These are phyloP conservation scores for Gila orcuttii DNA, from an alignment of 2,113 vertebrate genomes.

Conservation along the genomic window DNA sequence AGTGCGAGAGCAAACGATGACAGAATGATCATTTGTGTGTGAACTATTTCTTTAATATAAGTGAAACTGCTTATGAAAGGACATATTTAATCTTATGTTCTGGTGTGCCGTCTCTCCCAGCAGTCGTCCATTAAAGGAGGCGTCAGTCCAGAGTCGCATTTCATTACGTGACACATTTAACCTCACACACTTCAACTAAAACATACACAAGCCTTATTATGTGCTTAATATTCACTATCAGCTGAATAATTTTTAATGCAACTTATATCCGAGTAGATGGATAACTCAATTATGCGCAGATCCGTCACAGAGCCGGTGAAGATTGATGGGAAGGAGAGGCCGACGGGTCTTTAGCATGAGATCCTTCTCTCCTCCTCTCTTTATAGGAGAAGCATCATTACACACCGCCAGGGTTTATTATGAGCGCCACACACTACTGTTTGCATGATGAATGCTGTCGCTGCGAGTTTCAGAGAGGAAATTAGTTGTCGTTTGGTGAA, in stretches of 20 bases:
- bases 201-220: slow-evolving; percentile 93
- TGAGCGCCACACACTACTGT: slow-evolving; percentile 97
- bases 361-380: slow-evolving; percentile 81
- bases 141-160: slow-evolving; percentile 66
- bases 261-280: slow-evolving; percentile 97
- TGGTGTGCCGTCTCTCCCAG: not conserved
- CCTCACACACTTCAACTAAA: slow-evolving; percentile 77
- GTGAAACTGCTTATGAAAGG: not conserved
- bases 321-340: slow-evolving; percentile 95
- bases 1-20: not conserved
- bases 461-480: slow-evolving; percentile 79
- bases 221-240: slow-evolving; percentile 98
- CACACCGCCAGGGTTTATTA: slow-evolving; percentile 98
- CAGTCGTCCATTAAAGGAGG: not conserved
- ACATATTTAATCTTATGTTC: not conserved
- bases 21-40: not conserved
- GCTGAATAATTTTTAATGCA: slow-evolving; percentile 99
- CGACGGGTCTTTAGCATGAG: slow-evolving; percentile 90
- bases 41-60: not conserved
- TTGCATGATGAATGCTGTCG: slow-evolving; percentile 95
- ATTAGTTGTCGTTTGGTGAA: slow-evolving; percentile 83
- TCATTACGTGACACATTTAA: slow-evolving; percentile 77
- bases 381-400: slow-evolving; percentile 98
- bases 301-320: slow-evolving; percentile 97
- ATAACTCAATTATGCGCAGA: slow-evolving; percentile 99